Percentiles rank a stretch among this genome's conserved stretches.
Evolutionary conservation across 1,140 invertebrate genomes (phyloP).

Genomic region (Nasonia vitripennis): DNA sequence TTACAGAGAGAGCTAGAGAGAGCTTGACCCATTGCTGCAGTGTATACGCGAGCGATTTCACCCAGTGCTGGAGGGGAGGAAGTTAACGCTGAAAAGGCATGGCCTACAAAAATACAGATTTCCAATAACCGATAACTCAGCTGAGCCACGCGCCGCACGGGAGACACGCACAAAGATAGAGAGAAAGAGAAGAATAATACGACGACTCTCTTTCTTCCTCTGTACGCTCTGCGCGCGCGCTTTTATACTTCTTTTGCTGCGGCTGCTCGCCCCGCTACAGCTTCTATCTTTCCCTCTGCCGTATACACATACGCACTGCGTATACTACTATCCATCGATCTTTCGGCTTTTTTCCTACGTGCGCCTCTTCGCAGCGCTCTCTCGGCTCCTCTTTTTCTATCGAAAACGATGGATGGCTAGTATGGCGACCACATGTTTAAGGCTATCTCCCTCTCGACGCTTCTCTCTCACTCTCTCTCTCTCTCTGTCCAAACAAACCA

Average conservation of each 20-base stretch:
- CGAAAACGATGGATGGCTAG: slow-evolving; percentile 60
- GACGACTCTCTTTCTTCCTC: slow-evolving; percentile 40
- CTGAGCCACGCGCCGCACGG: slow-evolving; percentile 50
- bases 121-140: slow-evolving; percentile 70
- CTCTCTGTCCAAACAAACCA: slow-evolving; percentile 62
- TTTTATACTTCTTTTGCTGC: slow-evolving; percentile 25
- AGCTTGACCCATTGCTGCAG: slow-evolving; percentile 61
- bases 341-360: slow-evolving; percentile 47
- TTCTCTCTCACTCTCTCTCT: background rate
- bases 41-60: slow-evolving; percentile 47
- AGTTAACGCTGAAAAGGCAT: slow-evolving; percentile 59
- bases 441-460: slow-evolving; percentile 53
- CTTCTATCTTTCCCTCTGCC: slow-evolving; percentile 36
- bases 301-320: background rate
- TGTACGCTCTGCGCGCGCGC: slow-evolving; percentile 18
- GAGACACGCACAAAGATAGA: slow-evolving; percentile 54
- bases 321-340: slow-evolving; percentile 42
- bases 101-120: slow-evolving; percentile 73
- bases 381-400: slow-evolving; percentile 43
- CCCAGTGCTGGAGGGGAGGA: slow-evolving; percentile 46
- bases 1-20: background rate
- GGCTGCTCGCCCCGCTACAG: background rate
- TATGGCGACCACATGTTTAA: slow-evolving; percentile 66
- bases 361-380: background rate
- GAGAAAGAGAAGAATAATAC: slow-evolving; percentile 61